phyloP scores from a whole-genome alignment of 1,140 invertebrate species.

The Himalopsyche phryganea region DNA sequence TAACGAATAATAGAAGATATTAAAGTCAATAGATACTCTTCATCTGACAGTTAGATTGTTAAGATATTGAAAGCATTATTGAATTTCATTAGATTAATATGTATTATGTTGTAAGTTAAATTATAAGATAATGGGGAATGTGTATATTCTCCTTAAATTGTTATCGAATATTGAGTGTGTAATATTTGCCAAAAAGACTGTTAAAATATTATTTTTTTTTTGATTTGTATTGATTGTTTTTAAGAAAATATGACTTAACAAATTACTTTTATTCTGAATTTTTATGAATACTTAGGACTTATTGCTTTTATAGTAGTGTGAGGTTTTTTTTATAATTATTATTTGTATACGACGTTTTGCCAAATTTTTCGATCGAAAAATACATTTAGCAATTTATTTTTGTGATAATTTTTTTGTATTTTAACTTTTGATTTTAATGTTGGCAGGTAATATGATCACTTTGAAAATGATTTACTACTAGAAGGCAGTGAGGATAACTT shows the following conservation, averaged over 20 bases:
- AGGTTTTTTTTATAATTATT: constrained; percentile 12
- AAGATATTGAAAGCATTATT: too few species aligned
- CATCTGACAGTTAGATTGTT: too few species aligned
- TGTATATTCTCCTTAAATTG: not conserved
- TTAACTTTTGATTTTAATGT: not conserved
- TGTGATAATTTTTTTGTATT: constrained; percentile 2
- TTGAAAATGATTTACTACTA: not conserved
- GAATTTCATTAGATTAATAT: too few species aligned
- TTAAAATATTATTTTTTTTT: constrained; percentile 32
- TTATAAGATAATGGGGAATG: too few species aligned
- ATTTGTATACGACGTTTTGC: constrained; percentile 23
- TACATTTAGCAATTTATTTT: not conserved
- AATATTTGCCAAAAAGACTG: constrained; percentile 34
- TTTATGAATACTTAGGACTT: constrained; percentile 7
- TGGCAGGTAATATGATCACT: not conserved
- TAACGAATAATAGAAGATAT: too few species aligned
- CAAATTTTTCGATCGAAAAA: constrained; percentile 6
- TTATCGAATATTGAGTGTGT: constrained; percentile 27
- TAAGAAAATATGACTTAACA: constrained; percentile 12
- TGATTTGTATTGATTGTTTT: constrained; percentile 1
- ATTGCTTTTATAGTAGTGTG: constrained; percentile 16
- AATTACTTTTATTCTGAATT: constrained; percentile 21
- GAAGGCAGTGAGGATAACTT: not conserved
- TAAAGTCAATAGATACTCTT: too few species aligned
- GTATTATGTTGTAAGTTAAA: too few species aligned